Conservation (phyloP, 2,797 vertebrate species). For the Rhinatrema bivittatum region DNA sequence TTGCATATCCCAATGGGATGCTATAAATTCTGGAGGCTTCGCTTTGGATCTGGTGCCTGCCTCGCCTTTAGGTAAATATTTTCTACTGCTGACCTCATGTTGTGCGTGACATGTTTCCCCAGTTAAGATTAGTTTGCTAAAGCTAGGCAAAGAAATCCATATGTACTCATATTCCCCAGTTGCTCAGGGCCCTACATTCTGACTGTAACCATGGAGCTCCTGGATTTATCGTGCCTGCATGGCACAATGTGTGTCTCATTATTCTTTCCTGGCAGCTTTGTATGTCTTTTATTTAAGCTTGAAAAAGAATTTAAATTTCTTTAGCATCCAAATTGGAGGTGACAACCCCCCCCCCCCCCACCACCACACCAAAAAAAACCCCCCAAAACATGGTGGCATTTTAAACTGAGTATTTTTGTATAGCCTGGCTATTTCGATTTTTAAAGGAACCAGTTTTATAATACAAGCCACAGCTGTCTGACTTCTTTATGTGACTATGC, state of each 20-base stretch:
- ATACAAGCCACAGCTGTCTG: slow-evolving; percentile 14
- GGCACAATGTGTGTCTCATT: slow-evolving; percentile 21
- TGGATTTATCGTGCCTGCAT: slow-evolving; percentile 34
- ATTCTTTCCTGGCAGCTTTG: slow-evolving; percentile 25
- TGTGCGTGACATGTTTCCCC: slow-evolving; percentile 2
- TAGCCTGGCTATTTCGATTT: slow-evolving; percentile 49
- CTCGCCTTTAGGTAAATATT: slow-evolving; percentile 18
- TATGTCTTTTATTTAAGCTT: slow-evolving; percentile 28
- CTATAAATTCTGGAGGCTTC: neutral
- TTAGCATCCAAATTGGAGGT: slow-evolving; percentile 31
- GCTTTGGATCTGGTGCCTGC: neutral
- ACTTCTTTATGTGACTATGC: neutral
- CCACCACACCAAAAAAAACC: too few species aligned
- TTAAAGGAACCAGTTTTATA: slow-evolving; percentile 29
- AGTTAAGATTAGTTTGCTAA: slow-evolving; percentile 13
- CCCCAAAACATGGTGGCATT: too few species aligned
- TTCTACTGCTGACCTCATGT: neutral
- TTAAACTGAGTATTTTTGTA: slow-evolving; percentile 16
- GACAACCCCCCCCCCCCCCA: too few species aligned
- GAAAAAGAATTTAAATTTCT: slow-evolving; percentile 39
- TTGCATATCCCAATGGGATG: neutral
- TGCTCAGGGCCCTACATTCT: slow-evolving; percentile 7
- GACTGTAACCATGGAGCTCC: slow-evolving; percentile 25
- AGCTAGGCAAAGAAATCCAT: slow-evolving; percentile 7
- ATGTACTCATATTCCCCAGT: neutral